These are phyloP conservation scores for Amaurobius ferox DNA, from an alignment of 2,888 invertebrate genomes.

Conservation along the genomic window DNA sequence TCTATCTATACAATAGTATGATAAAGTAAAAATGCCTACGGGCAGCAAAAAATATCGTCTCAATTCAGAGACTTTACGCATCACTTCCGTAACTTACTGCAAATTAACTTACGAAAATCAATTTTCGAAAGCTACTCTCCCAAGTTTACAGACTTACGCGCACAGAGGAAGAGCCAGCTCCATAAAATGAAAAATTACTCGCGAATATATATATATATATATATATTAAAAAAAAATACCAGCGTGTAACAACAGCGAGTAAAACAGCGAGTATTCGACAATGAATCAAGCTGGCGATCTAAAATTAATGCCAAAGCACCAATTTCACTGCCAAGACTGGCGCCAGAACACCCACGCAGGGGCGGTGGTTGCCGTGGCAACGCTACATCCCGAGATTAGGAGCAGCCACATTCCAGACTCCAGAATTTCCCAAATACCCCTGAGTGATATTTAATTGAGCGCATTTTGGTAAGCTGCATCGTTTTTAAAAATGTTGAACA, in stretches of 20 bases:
- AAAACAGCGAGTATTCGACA: conserved; percentile 62
- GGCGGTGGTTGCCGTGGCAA: conserved; percentile 45
- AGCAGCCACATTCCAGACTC: conserved; percentile 46
- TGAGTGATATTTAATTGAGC: conserved; percentile 41
- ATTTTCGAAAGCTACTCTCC: no score
- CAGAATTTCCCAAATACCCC: background rate
- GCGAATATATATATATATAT: no score
- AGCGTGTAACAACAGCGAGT: conserved; percentile 36
- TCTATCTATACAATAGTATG: no score
- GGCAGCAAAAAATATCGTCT: no score
- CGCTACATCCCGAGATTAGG: conserved; percentile 59
- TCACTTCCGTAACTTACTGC: background rate
- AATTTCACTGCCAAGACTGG: conserved; percentile 50
- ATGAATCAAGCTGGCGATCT: conserved; percentile 63
- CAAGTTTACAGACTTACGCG: background rate
- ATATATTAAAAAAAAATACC: no score
- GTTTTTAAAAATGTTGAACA: background rate
- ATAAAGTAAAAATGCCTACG: no score
- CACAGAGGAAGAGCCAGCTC: background rate
- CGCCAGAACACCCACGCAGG: conserved; percentile 36
- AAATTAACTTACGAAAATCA: background rate
- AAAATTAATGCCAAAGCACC: conserved; percentile 52
- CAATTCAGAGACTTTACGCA: background rate
- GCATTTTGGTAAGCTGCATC: background rate
- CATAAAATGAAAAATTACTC: background rate